phyloP scores from a whole-genome alignment of 2,113 vertebrate genomes.

The Triplophysa dalaica region DNA sequence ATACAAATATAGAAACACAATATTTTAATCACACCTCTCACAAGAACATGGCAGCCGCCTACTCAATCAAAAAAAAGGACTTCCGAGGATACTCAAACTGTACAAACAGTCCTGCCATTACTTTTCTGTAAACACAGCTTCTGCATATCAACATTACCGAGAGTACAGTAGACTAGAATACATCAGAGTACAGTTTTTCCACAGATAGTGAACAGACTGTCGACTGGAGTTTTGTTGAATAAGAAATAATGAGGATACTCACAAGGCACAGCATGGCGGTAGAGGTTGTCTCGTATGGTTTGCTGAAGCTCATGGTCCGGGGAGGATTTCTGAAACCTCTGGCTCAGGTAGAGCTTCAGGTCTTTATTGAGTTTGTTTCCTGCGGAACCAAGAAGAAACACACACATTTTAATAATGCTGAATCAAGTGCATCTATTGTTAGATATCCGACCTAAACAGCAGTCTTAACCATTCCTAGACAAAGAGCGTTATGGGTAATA shows the following conservation, averaged over 20 bases:
- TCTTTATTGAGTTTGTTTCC: constrained; percentile 95
- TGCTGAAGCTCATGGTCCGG: constrained; percentile 94
- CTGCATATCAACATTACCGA: background rate
- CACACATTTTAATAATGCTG: constrained; percentile 27
- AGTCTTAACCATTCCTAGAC: too few species aligned
- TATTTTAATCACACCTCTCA: constrained; percentile 18
- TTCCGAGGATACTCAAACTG: constrained; percentile 3
- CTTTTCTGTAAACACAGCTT: background rate
- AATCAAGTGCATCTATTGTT: background rate
- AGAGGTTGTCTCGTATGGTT: constrained; percentile 95
- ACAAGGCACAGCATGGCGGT: constrained; percentile 99
- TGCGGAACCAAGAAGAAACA: constrained; percentile 68
- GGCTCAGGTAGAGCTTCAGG: constrained; percentile 92
- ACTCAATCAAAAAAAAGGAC: constrained; percentile 27
- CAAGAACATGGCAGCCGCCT: constrained; percentile 32
- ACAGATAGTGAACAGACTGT: background rate
- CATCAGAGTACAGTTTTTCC: background rate
- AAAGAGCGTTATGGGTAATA: too few species aligned
- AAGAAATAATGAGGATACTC: constrained; percentile 67
- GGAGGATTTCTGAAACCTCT: constrained; percentile 95
- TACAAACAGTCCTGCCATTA: constrained; percentile 25
- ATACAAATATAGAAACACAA: constrained; percentile 9
- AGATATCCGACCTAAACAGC: too few species aligned
- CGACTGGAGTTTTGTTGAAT: background rate
- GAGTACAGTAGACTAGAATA: background rate